Percentiles rank a stretch among this genome's conserved stretches.
These are phyloP conservation scores for Enteromius afrohamiltoni DNA, from an alignment of 2,797 vertebrate genomes.

Conservation along the genomic window DNA sequence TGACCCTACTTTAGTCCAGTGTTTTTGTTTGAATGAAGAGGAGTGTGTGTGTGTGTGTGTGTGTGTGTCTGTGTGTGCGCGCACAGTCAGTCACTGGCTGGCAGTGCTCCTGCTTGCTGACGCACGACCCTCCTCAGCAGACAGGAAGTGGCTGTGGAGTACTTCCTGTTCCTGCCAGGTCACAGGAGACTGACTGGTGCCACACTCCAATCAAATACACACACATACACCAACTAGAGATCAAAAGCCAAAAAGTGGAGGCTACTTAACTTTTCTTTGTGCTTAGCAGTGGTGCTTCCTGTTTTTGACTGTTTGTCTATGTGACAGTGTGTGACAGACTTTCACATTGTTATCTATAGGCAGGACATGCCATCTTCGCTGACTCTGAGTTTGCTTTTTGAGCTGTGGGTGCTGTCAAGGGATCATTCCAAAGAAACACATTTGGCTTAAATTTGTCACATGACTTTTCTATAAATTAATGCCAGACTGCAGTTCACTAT, in stretches of 20 bases:
- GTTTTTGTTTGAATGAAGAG: conserved; percentile 44
- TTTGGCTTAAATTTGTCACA: neutral
- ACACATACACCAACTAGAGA: conserved; percentile 41
- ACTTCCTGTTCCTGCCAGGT: conserved; percentile 82
- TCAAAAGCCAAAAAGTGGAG: conserved; percentile 43
- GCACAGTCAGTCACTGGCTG: conserved; percentile 44
- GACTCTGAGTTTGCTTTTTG: conserved; percentile 3
- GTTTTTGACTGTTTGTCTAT: conserved; percentile 51
- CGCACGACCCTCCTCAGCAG: conserved; percentile 71
- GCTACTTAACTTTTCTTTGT: conserved; percentile 44
- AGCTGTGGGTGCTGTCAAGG: neutral
- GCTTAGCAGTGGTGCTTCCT: conserved; percentile 43
- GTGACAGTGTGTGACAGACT: conserved; percentile 27
- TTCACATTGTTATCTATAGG: conserved; percentile 42
- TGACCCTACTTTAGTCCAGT: conserved; percentile 33
- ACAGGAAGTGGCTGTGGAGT: conserved; percentile 81
- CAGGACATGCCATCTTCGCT: conserved; percentile 36
- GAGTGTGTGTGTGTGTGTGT: conserved; percentile 15
- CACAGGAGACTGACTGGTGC: conserved; percentile 84
- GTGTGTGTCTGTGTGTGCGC: conserved; percentile 16
- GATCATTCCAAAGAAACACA: conserved; percentile 2
- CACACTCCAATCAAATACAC: conserved; percentile 53
- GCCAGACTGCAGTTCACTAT: neutral
- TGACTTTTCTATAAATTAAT: neutral
- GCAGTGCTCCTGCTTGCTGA: conserved; percentile 65